A percentile compares a stretch with the other conserved stretches of the same genome.
Evolutionary conservation across 2,888 invertebrate genomes (phyloP).

Genomic region (Oxytorus armatus): DNA sequence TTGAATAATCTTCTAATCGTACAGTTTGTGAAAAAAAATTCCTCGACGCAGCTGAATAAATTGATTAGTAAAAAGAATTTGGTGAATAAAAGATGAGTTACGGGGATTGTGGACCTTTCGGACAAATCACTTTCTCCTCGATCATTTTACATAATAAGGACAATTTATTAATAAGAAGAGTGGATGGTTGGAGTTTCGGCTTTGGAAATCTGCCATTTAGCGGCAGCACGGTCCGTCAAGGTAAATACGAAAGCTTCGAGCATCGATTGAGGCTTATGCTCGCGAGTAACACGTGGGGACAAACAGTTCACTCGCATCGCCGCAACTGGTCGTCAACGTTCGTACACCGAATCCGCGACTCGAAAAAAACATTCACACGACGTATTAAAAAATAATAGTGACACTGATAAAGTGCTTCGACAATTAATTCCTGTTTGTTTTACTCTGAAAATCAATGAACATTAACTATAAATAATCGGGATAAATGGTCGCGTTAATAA

Average conservation of each 20-base stretch:
- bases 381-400: slow-evolving; percentile 12
- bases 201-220: slow-evolving; percentile 48
- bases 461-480: neutral
- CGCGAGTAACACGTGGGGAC: slow-evolving; percentile 74
- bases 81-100: neutral
- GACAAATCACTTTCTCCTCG: neutral
- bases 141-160: too few relatives aligned
- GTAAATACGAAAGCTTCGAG: slow-evolving; percentile 59
- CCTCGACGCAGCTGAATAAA: neutral
- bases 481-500: too few relatives aligned
- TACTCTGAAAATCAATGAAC: neutral
- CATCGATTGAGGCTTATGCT: slow-evolving; percentile 58
- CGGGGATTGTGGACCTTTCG: too few relatives aligned
- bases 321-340: slow-evolving; percentile 70
- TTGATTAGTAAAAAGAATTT: neutral
- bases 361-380: neutral
- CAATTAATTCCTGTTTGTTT: neutral
- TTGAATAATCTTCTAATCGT: neutral
- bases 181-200: slow-evolving; percentile 18
- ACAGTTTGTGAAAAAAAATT: neutral
- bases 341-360: slow-evolving; percentile 34
- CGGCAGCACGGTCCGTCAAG: slow-evolving; percentile 60
- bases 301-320: slow-evolving; percentile 72
- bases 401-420: slow-evolving; percentile 5
- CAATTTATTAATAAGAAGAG: neutral